These are phyloP conservation scores for Brenthis hecate DNA, from an alignment of 2,888 invertebrate species.

Conservation along the genomic window DNA sequence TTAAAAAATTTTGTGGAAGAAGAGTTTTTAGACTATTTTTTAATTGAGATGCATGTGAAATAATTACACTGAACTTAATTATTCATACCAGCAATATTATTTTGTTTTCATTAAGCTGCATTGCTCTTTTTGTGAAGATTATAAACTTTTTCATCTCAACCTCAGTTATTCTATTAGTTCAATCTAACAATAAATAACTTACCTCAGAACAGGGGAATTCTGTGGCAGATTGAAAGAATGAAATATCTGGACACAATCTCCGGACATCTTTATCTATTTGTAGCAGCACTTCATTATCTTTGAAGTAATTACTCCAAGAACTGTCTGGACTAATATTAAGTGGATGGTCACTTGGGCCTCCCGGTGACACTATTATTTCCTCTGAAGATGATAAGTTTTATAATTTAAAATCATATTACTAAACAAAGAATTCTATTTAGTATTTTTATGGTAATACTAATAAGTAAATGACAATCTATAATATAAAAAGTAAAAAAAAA, in stretches of 20 bases:
- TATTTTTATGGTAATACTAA: too few relatives aligned
- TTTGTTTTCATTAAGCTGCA: too few relatives aligned
- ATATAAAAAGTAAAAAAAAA: not conserved
- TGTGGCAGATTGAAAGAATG: slow-evolving; percentile 97
- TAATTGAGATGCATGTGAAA: too few relatives aligned
- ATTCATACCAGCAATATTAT: too few relatives aligned
- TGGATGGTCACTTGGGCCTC: slow-evolving; percentile 92
- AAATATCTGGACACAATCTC: slow-evolving; percentile 96
- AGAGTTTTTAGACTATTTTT: too few relatives aligned
- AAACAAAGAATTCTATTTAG: too few relatives aligned
- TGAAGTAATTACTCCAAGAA: slow-evolving; percentile 97
- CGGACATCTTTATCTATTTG: slow-evolving; percentile 99
- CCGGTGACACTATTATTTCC: slow-evolving; percentile 94
- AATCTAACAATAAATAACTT: slow-evolving; percentile 29
- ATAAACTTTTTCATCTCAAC: too few relatives aligned
- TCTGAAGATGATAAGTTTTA: slow-evolving; percentile 74
- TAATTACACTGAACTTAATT: too few relatives aligned
- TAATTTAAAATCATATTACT: not conserved
- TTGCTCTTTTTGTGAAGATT: too few relatives aligned
- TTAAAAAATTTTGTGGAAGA: too few relatives aligned
- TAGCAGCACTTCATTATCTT: slow-evolving; percentile 97
- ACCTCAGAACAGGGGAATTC: slow-evolving; percentile 93
- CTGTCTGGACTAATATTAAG: slow-evolving; percentile 97
- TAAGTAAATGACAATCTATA: too few relatives aligned
- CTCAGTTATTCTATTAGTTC: too few relatives aligned